These are phyloP conservation scores for Trissoscelio sp. DNA, from an alignment of 2,888 invertebrate genomes.

Conservation along the genomic window DNA sequence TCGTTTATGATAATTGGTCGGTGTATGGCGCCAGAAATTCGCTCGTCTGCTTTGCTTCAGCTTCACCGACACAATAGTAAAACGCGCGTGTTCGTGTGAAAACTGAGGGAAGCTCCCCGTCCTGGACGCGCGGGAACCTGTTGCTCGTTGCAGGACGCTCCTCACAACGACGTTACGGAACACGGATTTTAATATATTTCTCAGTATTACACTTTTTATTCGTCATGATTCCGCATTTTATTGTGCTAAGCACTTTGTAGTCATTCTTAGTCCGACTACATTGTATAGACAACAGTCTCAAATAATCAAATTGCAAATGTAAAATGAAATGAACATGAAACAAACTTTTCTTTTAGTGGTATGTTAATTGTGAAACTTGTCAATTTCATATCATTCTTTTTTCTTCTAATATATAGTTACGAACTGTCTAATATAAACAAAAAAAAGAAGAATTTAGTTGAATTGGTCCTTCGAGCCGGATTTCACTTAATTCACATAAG, in stretches of 20 bases:
- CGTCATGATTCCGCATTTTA: conserved; percentile 5
- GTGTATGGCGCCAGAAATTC: conserved; percentile 74
- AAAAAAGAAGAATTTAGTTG: no score
- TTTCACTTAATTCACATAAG: no score
- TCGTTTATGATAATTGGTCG: conserved; percentile 78
- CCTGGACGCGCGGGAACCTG: conserved; percentile 57
- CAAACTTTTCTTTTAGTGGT: no score
- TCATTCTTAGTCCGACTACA: no score
- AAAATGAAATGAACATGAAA: no score
- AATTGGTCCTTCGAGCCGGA: no score
- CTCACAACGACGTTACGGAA: conserved; percentile 41
- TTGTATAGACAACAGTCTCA: no score
- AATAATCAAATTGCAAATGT: no score
- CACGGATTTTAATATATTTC: conserved; percentile 32
- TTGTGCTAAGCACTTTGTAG: background rate
- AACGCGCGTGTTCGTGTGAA: conserved; percentile 42
- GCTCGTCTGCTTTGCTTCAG: conserved; percentile 54
- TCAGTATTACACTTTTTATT: background rate
- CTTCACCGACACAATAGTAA: conserved; percentile 52
- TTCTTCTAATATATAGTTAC: no score
- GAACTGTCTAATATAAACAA: no score
- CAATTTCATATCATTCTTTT: no score
- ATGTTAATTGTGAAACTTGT: no score
- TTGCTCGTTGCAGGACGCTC: conserved; percentile 47
- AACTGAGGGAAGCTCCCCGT: conserved; percentile 46